Evolutionary conservation across 2,113 vertebrate genomes (phyloP), one percentile per base, ranked within the genome.

Genomic region (Burhinus bistriatus): DNA sequence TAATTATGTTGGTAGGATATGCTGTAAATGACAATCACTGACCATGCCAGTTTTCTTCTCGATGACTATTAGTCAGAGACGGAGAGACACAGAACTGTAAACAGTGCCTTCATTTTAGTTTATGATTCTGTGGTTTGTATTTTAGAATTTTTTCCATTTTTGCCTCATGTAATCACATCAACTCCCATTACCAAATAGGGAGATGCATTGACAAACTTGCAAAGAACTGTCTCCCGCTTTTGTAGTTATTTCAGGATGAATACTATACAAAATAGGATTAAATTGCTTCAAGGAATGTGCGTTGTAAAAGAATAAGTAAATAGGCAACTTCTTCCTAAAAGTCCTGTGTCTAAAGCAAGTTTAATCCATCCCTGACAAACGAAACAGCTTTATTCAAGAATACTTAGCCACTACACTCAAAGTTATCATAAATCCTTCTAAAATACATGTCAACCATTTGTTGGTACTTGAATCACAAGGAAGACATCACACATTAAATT

Each of bases 401-500:
- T 69, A 70, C 52, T 90, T 96, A 93, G 18, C 68, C 75, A 83
- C 61, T 93, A 87, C 26, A 80, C 38, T 88, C 66, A 66, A 71
- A 95, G 52, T 84, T 96, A 89, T 38, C 86, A 89, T 94, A 96
- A 97, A 96, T 93, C 88, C 73, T 91, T 58, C 93, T 92, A 78
- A 94, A 97, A 91, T 91, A 94, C 73, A 89, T 20, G 45, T 76
- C 83, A 96, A 93, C 36, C 25, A 54, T 76, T 93, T 89, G 55
- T 64, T 95, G 90, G 76, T 91, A 94, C 45, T 91, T 87, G 86
- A 97, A 91, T 96, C 65, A 79, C 11, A 11, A 71, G 80, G 44
- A 93, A 88, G 80, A 93, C 68, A 89, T 92, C n/a, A 68, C 42
- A 92, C 40, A 87, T 95, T 85, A 91, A 95, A 97, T 97, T 90